Conservation (phyloP, 2,113 vertebrate species). For the Hemichromis elongatus region DNA sequence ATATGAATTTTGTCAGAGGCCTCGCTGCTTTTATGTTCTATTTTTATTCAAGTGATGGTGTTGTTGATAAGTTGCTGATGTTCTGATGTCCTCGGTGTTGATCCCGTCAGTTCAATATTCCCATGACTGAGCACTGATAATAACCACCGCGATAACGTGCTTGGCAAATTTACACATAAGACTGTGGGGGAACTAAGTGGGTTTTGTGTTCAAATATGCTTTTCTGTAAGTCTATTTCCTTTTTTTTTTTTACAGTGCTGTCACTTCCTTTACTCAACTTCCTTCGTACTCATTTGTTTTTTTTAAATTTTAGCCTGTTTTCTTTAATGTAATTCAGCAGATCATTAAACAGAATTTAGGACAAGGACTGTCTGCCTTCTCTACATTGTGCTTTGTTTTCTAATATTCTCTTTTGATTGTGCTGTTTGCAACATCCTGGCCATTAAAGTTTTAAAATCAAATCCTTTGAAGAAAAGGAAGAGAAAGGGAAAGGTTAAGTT, state of each 20-base stretch:
- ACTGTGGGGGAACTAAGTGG: neutral
- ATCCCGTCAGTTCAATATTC: neutral
- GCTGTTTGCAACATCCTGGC: too few species aligned
- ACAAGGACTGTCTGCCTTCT: neutral
- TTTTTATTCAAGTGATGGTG: conserved; percentile 18
- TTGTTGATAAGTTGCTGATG: conserved; percentile 4
- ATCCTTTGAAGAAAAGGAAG: neutral
- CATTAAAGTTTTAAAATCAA: neutral
- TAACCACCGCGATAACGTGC: neutral
- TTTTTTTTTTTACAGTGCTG: too few species aligned
- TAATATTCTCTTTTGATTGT: too few species aligned
- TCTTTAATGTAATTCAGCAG: neutral
- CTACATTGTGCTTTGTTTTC: neutral
- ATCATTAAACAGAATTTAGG: neutral
- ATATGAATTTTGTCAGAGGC: conserved; percentile 20
- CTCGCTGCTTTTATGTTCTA: conserved; percentile 8
- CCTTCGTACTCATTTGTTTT: neutral
- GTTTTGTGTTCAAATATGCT: neutral
- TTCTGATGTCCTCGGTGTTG: neutral
- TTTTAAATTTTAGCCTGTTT: neutral
- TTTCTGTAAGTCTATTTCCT: too few species aligned
- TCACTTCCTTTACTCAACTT: neutral
- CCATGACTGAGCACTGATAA: neutral
- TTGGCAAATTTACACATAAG: neutral
- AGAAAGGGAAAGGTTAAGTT: neutral